Base-by-base conservation (phyloP, 2,888 invertebrate species). In the Amblyteles armatorius region DNA sequence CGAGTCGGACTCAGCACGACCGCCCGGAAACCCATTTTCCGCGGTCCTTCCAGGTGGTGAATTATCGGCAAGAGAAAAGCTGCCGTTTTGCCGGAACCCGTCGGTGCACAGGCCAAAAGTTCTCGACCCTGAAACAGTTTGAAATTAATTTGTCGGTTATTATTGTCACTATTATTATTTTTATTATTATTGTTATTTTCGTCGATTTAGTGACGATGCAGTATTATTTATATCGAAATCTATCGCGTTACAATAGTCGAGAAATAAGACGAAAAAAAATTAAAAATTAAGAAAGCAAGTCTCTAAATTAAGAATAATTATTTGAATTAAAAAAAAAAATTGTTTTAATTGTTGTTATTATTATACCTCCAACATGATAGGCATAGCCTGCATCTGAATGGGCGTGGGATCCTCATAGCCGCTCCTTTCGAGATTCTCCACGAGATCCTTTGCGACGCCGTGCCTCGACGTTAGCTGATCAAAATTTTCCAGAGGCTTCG, bases 61-160 rank as follows among this genome's bases (percentile, higher is more conserved):
- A 99, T 95, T 11, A 99, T 95, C 0, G 99, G 99, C 3, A 99
- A 93, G 0, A 99, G 95, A 94, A 99, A 99, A 0, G 99, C 98
- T 0, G 98, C 97, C 0, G 99, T 99, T 94, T 99, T 99, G 9
- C 99, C 99, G 0, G 99, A 99, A 1, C 99, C 99, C 0, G 99
- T 99, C 0, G 99, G 99, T 0, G 99, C 99, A 93, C 98, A 98
- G 0, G 98, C 99, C 90, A 99, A 95, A 48, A 99, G 94, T 92
- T 99, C 97, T 72, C 98, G 95, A 60, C 96, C 96, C 96, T 97
- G 73, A 72, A 82, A 83, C 57, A 13, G 13, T 26, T 26, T 55
- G 69, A 26, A 57, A 79, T 60, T 84, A 82, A 79, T 57, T 79
- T 81, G 3, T 3, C 40, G 55, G 33, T 22, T 60, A 52, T 79